Conservation (phyloP, 2,113 vertebrate genomes). For the Oncorhynchus nerka region DNA sequence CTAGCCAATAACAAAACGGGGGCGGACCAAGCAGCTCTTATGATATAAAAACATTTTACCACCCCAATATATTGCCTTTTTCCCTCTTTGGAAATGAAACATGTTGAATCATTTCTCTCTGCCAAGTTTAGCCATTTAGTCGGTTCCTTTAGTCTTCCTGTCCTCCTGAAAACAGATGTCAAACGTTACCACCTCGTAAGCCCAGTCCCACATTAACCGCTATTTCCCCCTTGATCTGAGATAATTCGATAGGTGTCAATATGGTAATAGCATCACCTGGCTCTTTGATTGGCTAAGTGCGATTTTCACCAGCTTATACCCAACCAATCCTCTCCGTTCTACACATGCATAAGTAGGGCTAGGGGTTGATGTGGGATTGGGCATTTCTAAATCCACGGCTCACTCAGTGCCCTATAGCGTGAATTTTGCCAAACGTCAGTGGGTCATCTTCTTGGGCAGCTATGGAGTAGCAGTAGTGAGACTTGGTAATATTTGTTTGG, state of each 20-base stretch:
- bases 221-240: too few species aligned
- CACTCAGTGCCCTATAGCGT: constrained; percentile 7
- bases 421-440: constrained; percentile 32
- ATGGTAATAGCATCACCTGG: too few species aligned
- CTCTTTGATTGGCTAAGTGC: too few species aligned
- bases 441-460: constrained; percentile 59
- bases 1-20: constrained; percentile 37
- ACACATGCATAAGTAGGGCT: too few species aligned
- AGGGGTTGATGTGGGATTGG: too few species aligned
- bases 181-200: not conserved
- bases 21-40: constrained; percentile 40
- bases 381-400: constrained; percentile 1
- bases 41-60: not conserved
- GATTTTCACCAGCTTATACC: too few species aligned
- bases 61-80: constrained; percentile 22
- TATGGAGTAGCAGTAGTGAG: constrained; percentile 37
- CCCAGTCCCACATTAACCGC: too few species aligned
- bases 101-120: constrained; percentile 59
- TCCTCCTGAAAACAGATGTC: constrained; percentile 13
- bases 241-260: not conserved
- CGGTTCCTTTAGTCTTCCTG: constrained; percentile 36
- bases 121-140: constrained; percentile 38
- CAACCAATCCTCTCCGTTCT: too few species aligned
- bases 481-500: not conserved
- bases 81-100: constrained; percentile 32